Percentiles rank a stretch among this genome's conserved stretches.
Conservation (phyloP, 2,888 invertebrate genomes). For the Erynnis tages region DNA sequence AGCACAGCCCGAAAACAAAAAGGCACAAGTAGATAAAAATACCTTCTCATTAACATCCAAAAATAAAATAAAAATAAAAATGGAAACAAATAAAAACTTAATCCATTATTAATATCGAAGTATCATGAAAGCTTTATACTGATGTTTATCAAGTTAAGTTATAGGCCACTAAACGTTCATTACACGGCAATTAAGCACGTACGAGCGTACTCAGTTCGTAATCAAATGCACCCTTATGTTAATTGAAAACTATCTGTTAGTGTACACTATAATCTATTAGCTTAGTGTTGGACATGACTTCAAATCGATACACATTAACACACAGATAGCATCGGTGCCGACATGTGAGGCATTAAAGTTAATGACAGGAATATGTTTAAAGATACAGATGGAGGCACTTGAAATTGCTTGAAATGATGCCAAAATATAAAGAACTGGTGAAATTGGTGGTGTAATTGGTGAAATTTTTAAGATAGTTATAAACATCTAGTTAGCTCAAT, state of each 20-base stretch:
- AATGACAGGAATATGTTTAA: not conserved
- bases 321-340: conserved; percentile 6
- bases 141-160: conserved; percentile 38
- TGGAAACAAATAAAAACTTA: not conserved
- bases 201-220: conserved; percentile 44
- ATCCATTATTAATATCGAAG: conserved; percentile 2
- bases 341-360: not conserved
- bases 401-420: no score
- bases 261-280: conserved; percentile 15
- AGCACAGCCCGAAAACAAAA: no score
- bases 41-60: no score
- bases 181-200: conserved; percentile 67
- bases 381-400: no score
- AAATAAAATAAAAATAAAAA: not conserved
- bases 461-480: no score
- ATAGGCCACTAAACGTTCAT: conserved; percentile 58
- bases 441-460: no score
- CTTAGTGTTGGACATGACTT: conserved; percentile 17
- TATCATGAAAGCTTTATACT: conserved; percentile 12
- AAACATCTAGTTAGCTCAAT: no score
- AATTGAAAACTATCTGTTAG: conserved; percentile 47
- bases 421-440: no score
- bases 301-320: conserved; percentile 11
- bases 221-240: conserved; percentile 71
- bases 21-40: no score